These are phyloP conservation scores for Tipula vernalis DNA, from an alignment of 2,888 invertebrate genomes.

Conservation along the genomic window DNA sequence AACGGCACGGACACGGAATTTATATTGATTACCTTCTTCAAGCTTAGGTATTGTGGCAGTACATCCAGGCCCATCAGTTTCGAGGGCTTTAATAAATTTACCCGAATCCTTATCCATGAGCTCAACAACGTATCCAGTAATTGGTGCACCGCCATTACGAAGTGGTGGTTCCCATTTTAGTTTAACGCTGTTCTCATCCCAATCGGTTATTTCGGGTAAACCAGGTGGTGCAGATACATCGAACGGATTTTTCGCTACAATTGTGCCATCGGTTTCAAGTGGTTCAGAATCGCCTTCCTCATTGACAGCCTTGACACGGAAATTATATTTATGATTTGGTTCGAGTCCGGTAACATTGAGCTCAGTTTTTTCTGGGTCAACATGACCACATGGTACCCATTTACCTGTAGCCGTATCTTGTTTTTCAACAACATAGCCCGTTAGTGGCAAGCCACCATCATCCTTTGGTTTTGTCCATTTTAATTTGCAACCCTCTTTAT, in stretches of 20 bases:
- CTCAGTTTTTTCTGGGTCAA: constrained; percentile 69
- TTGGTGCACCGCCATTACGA: constrained; percentile 84
- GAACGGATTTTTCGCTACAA: constrained; percentile 94
- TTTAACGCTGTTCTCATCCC: constrained; percentile 82
- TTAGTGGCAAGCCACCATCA: constrained; percentile 86
- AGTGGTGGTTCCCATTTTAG: constrained; percentile 85
- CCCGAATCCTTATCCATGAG: constrained; percentile 80
- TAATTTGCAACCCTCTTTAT: constrained; percentile 86
- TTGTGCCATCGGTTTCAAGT: constrained; percentile 74
- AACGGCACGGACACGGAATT: constrained; percentile 85
- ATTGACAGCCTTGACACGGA: constrained; percentile 93
- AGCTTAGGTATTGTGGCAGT: constrained; percentile 79
- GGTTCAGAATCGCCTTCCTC: constrained; percentile 97
- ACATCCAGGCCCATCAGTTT: constrained; percentile 71
- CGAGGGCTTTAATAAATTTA: constrained; percentile 72
- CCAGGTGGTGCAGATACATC: constrained; percentile 81
- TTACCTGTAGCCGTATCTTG: constrained; percentile 80
- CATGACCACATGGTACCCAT: constrained; percentile 78
- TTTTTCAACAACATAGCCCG: constrained; percentile 86
- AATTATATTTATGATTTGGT: constrained; percentile 92
- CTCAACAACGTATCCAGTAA: constrained; percentile 86
- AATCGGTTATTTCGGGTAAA: constrained; percentile 81
- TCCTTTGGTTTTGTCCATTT: constrained; percentile 94
- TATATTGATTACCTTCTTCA: constrained; percentile 90
- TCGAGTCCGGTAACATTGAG: constrained; percentile 75